These are phyloP conservation scores for Elachura formosa DNA, from an alignment of 2,113 vertebrate species.

Conservation along the genomic window DNA sequence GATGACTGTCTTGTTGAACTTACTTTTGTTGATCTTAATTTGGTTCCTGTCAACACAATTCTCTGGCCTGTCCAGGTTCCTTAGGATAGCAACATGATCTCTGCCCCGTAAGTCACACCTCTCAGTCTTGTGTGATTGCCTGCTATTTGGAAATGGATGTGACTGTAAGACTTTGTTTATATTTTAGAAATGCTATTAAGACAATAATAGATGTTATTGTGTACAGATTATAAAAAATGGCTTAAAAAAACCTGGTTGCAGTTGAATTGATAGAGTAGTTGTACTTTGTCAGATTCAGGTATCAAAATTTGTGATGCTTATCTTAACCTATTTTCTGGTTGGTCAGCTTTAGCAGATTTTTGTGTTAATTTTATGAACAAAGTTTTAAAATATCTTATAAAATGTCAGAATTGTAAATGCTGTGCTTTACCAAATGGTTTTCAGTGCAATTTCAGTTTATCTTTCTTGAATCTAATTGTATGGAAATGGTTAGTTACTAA, in stretches of 20 bases:
- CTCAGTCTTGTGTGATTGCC: neutral
- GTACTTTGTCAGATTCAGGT: neutral
- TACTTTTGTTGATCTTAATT: neutral
- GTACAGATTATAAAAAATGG: neutral
- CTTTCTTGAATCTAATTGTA: neutral
- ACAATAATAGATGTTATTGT: neutral
- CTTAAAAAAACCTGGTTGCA: neutral
- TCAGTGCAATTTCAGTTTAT: neutral
- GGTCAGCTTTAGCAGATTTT: neutral
- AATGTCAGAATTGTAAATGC: neutral
- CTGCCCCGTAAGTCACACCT: no score
- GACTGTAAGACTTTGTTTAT: neutral
- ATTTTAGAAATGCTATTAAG: neutral
- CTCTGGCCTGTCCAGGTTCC: neutral
- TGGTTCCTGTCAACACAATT: neutral
- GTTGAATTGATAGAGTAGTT: neutral
- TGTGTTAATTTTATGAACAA: neutral
- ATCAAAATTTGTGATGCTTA: neutral
- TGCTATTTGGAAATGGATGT: neutral
- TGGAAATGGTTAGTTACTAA: neutral
- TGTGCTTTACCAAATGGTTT: neutral
- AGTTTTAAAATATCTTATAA: neutral
- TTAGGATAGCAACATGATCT: neutral
- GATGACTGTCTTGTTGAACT: neutral
- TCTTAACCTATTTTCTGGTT: neutral